phyloP scores from a whole-genome alignment of 2,888 invertebrate genomes.

The Drosophila anomalata region DNA sequence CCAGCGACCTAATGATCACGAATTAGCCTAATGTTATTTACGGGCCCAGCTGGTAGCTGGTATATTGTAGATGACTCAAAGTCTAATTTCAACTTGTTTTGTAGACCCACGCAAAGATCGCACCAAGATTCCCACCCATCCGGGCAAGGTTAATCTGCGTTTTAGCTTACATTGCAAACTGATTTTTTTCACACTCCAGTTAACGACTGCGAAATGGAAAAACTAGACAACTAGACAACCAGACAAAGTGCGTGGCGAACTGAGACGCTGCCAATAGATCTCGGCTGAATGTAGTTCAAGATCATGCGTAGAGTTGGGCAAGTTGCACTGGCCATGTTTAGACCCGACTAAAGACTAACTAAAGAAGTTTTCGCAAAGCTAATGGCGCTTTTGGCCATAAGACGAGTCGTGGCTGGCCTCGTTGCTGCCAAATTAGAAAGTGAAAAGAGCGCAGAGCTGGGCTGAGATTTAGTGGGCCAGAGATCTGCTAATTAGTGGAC shows the following conservation, averaged over 20 bases:
- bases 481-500: slow-evolving; percentile 58
- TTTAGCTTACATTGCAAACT: slow-evolving; percentile 63
- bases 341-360: slow-evolving; percentile 21
- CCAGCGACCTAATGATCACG: slow-evolving; percentile 71
- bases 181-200: slow-evolving; percentile 73
- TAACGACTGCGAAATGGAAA: slow-evolving; percentile 47
- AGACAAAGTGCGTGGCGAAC: slow-evolving; percentile 39
- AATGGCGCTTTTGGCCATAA: slow-evolving; percentile 35
- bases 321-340: slow-evolving; percentile 49
- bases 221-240: slow-evolving; percentile 5
- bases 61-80: slow-evolving; percentile 19
- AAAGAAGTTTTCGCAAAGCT: slow-evolving; percentile 27
- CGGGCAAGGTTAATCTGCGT: slow-evolving; percentile 54
- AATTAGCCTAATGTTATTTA: slow-evolving; percentile 35
- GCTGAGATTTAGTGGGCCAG: slow-evolving; percentile 41
- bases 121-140: slow-evolving; percentile 36
- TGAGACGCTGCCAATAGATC: slow-evolving; percentile 32
- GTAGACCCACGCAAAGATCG: slow-evolving; percentile 55
- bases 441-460: slow-evolving; percentile 48
- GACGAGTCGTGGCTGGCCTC: slow-evolving; percentile 47
- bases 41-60: slow-evolving; percentile 6
- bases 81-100: slow-evolving; percentile 57
- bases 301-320: slow-evolving; percentile 55
- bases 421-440: slow-evolving; percentile 66
- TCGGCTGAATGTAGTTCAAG: slow-evolving; percentile 62